These are phyloP conservation scores for Megaleporinus macrocephalus DNA, from an alignment of 2,113 vertebrate species.

Conservation along the genomic window DNA sequence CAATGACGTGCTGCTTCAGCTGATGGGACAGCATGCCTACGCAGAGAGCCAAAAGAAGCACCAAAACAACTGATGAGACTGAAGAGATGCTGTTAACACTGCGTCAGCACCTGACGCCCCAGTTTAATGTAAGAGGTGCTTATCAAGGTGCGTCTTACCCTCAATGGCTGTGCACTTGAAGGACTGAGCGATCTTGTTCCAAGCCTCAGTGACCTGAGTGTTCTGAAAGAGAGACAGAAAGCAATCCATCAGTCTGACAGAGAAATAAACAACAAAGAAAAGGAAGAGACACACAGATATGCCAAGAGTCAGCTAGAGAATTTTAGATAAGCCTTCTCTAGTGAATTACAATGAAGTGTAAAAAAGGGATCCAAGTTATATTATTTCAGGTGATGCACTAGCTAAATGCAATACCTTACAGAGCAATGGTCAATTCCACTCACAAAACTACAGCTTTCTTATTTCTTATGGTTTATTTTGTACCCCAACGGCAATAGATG, in stretches of 20 bases:
- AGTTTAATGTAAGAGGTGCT: background rate
- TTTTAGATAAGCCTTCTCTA: background rate
- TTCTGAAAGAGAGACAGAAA: slow-evolving; percentile 78
- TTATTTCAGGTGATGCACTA: background rate
- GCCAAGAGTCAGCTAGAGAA: background rate
- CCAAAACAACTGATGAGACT: background rate
- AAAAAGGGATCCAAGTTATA: background rate
- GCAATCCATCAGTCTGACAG: background rate
- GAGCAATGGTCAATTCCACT: too few species aligned
- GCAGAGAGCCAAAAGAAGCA: background rate
- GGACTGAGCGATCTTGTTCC: slow-evolving; percentile 98
- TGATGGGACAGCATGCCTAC: slow-evolving; percentile 97
- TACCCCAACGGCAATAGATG: too few species aligned
- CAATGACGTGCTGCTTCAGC: slow-evolving; percentile 95
- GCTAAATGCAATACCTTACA: too few species aligned
- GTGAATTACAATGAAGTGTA: background rate
- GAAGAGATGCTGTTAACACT: background rate
- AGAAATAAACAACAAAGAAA: background rate
- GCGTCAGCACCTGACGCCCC: background rate
- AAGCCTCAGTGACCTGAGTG: slow-evolving; percentile 94
- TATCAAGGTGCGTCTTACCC: slow-evolving; percentile 75
- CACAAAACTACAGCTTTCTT: too few species aligned
- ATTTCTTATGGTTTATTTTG: too few species aligned
- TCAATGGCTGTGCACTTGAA: slow-evolving; percentile 97
- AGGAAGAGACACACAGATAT: background rate